These are phyloP conservation scores for Pardosa pseudoannulata DNA, from an alignment of 2,888 invertebrate species.

Conservation along the genomic window DNA sequence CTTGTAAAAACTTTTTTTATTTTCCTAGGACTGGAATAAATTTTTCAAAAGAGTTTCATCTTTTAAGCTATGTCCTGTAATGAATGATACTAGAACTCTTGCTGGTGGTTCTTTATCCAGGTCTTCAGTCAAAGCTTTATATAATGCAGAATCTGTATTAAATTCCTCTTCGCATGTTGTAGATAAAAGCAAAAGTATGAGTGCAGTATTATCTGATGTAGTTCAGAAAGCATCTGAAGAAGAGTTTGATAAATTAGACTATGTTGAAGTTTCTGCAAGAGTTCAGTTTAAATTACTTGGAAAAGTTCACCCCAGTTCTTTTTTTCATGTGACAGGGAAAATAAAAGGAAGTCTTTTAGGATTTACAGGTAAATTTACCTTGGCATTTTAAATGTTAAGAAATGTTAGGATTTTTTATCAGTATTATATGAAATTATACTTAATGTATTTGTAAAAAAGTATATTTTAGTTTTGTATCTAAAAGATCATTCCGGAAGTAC, in stretches of 20 bases:
- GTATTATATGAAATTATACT: too few species aligned
- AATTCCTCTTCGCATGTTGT: constrained; percentile 46
- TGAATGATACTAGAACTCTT: constrained; percentile 12
- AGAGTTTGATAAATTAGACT: constrained; percentile 16
- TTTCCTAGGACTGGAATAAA: constrained; percentile 57
- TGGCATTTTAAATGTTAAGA: too few species aligned
- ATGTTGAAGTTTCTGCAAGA: constrained; percentile 39
- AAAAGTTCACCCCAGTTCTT: constrained; percentile 9
- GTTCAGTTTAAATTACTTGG: constrained; percentile 43
- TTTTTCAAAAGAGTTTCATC: constrained; percentile 41
- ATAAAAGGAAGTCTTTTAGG: constrained; percentile 56
- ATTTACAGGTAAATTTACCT: constrained; percentile 38
- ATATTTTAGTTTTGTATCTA: too few species aligned
- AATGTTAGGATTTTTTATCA: too few species aligned
- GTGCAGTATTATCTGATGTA: constrained; percentile 61
- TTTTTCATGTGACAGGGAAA: constrained; percentile 37
- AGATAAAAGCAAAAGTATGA: constrained; percentile 65
- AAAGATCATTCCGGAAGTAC: too few species aligned
- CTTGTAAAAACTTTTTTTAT: too few species aligned
- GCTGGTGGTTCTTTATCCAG: not conserved
- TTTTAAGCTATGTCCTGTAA: constrained; percentile 40
- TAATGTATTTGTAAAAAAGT: too few species aligned
- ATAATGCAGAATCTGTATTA: not conserved
- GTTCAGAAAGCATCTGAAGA: constrained; percentile 45
- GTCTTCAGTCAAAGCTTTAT: not conserved